Conservation (phyloP, 1,140 invertebrate species). For the Drosophila insularis region DNA sequence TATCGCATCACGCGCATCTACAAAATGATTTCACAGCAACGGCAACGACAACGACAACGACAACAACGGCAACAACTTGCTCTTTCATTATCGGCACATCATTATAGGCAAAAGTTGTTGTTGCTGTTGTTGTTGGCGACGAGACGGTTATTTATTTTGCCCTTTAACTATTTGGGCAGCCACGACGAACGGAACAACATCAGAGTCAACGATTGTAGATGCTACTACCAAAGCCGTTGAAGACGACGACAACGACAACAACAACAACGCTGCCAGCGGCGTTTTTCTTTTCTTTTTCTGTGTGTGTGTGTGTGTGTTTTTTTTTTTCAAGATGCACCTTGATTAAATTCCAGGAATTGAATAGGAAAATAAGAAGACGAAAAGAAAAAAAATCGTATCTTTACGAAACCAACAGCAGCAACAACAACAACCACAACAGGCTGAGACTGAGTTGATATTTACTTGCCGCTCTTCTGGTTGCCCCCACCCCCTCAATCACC, state of each 20-base stretch:
- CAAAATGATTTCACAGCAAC: conserved; percentile 64
- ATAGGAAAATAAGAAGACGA: conserved; percentile 18
- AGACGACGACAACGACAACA: conserved; percentile 20
- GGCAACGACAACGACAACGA: conserved; percentile 29
- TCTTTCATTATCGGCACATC: conserved; percentile 70
- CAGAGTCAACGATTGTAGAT: neutral
- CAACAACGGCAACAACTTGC: conserved; percentile 41
- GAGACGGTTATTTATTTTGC: conserved; percentile 68
- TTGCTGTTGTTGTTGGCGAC: conserved; percentile 22
- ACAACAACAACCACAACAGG: conserved; percentile 12
- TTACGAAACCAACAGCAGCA: conserved; percentile 29
- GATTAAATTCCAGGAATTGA: conserved; percentile 78
- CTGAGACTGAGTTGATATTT: conserved; percentile 51
- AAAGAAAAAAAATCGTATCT: conserved; percentile 18
- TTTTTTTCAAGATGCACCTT: conserved; percentile 66
- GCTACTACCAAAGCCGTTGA: conserved; percentile 12
- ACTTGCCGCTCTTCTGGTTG: conserved; percentile 9
- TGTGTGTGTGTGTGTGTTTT: neutral
- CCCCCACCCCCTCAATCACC: neutral
- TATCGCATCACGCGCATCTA: conserved; percentile 71
- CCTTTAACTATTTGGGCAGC: conserved; percentile 72
- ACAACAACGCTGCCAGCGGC: conserved; percentile 34
- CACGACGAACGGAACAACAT: conserved; percentile 20
- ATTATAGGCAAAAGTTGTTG: conserved; percentile 38
- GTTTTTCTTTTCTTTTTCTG: conserved; percentile 20